phyloP scores from a whole-genome alignment of 2,888 invertebrate species.

The Caenorhabditis virilis region DNA sequence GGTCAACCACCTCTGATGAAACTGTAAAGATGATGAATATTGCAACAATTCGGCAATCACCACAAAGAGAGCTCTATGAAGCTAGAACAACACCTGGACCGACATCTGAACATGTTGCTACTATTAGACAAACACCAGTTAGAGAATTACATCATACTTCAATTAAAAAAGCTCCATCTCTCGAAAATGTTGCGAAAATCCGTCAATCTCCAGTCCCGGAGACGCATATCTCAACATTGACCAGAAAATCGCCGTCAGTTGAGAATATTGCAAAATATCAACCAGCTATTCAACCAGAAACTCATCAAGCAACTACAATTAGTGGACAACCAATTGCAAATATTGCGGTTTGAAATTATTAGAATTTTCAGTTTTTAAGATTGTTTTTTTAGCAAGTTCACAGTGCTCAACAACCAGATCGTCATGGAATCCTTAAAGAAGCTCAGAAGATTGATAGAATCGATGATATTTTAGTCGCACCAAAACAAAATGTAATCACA shows the following conservation, averaged over 20 bases:
- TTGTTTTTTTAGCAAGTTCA: slow-evolving; percentile 37
- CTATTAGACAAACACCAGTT: slow-evolving; percentile 43
- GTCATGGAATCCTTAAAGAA: slow-evolving; percentile 20
- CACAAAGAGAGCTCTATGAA: slow-evolving; percentile 37
- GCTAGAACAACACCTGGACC: slow-evolving; percentile 39
- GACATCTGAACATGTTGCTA: slow-evolving; percentile 41
- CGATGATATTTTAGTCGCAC: slow-evolving; percentile 28
- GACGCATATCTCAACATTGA: slow-evolving; percentile 34
- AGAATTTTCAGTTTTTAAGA: neutral
- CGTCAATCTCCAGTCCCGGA: slow-evolving; percentile 45
- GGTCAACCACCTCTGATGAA: slow-evolving; percentile 35
- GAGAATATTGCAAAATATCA: slow-evolving; percentile 43
- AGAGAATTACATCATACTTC: slow-evolving; percentile 37
- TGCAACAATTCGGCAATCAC: slow-evolving; percentile 45
- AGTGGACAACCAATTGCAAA: slow-evolving; percentile 37
- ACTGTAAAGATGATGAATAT: slow-evolving; percentile 42
- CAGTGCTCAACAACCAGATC: slow-evolving; percentile 30
- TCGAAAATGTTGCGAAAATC: slow-evolving; percentile 45
- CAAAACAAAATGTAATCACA: slow-evolving; percentile 13
- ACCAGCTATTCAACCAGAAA: slow-evolving; percentile 33
- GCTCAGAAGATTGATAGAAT: slow-evolving; percentile 41
- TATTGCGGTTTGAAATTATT: slow-evolving; percentile 32
- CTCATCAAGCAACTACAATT: slow-evolving; percentile 31
- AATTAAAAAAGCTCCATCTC: slow-evolving; percentile 27
- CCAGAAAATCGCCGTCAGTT: slow-evolving; percentile 41